Base-by-base conservation (phyloP, 2,113 vertebrate genomes). In the Tichodroma muraria region DNA sequence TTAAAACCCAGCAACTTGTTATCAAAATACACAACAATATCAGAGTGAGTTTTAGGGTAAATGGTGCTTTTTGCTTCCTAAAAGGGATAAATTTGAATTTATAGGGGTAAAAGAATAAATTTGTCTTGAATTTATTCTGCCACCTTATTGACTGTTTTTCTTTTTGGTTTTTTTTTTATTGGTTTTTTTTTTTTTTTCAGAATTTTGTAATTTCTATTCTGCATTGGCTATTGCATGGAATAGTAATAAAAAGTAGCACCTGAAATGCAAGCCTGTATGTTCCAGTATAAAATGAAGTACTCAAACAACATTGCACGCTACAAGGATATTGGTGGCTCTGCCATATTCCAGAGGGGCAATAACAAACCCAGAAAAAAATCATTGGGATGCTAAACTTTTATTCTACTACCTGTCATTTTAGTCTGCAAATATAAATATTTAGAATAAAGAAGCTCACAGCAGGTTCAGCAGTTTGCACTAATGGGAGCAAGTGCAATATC, bases 351-450 rank as follows among this genome's bases (percentile, higher is more conserved):
- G 50, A 86, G 45, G 42, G 28, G 53, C 80, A 85, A 59, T 90
- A 85, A 82, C 30, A 80, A 92, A 85, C 5, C 9, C 8, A 86
- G 63, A 50, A 64, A 93, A 85, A 80, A 57, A 57, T 44, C 28
- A 50, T 20, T 18, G 37, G 8, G 35, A 73, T 86, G 63, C 37
- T 93, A 88, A 85, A 59, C 60, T 95, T 93, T 91, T 64, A 90
- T 94, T 96, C 20, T 85, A 37, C 12, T 80, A 54, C 69, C 71
- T 96, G 88, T 81, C 69, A 64, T 71, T 88, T 97, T 95, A 64
- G 87, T 89, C 52, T 84, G 50, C 37, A 95, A 93, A 91, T 85
- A 86, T 75, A 91, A 92, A 94, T 96, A 93, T 92, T 95, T 93
- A 65, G 86, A 90, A 57, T 92, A 89, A 94, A 90, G 61, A 71